Conservation (phyloP, 2,888 invertebrate genomes). For the Chymomyza amoena region DNA sequence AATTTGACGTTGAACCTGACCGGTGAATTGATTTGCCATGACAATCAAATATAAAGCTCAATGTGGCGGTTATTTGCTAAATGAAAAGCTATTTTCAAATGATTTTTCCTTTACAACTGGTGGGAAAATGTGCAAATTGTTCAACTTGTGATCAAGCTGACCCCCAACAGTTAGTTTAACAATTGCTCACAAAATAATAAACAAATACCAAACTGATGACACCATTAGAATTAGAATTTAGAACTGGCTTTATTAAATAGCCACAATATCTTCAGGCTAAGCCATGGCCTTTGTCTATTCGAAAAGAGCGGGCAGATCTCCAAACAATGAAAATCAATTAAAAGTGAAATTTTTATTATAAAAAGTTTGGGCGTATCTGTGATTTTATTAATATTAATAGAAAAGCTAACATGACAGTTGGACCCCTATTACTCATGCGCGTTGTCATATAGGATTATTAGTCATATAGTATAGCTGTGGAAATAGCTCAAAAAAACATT, state of each 20-base stretch:
- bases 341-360: slow-evolving; percentile 45
- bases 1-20: neutral
- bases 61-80: neutral
- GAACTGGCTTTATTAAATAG: neutral
- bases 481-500: too few relatives aligned
- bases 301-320: slow-evolving; percentile 39
- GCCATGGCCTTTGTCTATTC: slow-evolving; percentile 32
- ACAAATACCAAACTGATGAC: slow-evolving; percentile 31
- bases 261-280: neutral
- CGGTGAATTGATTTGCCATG: neutral
- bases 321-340: slow-evolving; percentile 61
- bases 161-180: neutral
- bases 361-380: slow-evolving; percentile 15
- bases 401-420: slow-evolving; percentile 2
- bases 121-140: neutral
- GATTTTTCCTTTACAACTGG: neutral
- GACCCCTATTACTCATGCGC: slow-evolving; percentile 4
- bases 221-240: slow-evolving; percentile 30
- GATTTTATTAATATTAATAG: slow-evolving; percentile 34
- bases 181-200: neutral
- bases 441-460: slow-evolving; percentile 44
- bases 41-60: neutral
- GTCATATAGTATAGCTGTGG: slow-evolving; percentile 43
- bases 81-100: neutral
- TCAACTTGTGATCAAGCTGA: neutral